These are phyloP conservation scores for Lepidocyrtoides sp. DNA, from an alignment of 2,888 invertebrate species.

Conservation along the genomic window DNA sequence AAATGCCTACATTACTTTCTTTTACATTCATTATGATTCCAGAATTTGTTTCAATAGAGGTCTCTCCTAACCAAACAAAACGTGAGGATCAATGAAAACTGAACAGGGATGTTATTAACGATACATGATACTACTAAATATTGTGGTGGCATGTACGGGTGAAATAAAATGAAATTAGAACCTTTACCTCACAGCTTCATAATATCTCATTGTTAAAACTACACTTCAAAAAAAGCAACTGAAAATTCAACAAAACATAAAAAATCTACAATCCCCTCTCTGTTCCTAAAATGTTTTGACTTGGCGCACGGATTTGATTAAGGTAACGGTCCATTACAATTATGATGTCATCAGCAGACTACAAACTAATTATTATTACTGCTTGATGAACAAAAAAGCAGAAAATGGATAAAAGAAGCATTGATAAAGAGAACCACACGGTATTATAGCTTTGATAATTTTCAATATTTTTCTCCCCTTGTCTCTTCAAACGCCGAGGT, in stretches of 20 bases:
- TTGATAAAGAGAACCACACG: neutral
- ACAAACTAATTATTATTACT: neutral
- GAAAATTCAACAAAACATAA: neutral
- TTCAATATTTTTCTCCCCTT: neutral
- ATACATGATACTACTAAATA: constrained; percentile 24
- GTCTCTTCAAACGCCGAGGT: neutral
- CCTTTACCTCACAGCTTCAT: too few species aligned
- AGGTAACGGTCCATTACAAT: neutral
- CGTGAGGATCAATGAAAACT: neutral
- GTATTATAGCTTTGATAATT: neutral
- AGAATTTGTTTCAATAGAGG: neutral
- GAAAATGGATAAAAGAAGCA: neutral
- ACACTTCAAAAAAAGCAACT: too few species aligned
- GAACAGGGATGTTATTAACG: constrained; percentile 25
- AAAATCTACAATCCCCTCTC: neutral
- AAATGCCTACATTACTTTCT: too few species aligned
- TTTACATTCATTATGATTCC: too few species aligned
- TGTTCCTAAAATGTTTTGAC: constrained; percentile 9
- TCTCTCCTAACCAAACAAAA: neutral
- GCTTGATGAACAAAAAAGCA: too few species aligned
- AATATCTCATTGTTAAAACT: too few species aligned
- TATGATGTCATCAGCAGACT: neutral
- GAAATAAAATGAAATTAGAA: constrained; percentile 1
- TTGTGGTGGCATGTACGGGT: too few species aligned
- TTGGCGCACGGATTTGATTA: neutral